Conservation (phyloP, 2,888 invertebrate species). For the Synergus japonicus region DNA sequence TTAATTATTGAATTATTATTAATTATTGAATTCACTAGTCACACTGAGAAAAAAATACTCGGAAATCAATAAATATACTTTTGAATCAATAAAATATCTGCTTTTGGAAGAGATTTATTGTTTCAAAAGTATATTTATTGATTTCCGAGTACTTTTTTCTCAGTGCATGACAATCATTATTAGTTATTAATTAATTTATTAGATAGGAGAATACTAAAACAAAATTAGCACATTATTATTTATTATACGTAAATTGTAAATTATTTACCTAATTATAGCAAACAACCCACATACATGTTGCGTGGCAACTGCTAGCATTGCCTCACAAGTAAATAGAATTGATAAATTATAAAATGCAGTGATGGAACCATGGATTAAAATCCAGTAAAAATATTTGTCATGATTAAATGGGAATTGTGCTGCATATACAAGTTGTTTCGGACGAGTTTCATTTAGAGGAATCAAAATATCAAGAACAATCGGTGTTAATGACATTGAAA, state of each 20-base stretch:
- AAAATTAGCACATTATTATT: no score
- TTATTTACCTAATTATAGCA: constrained; percentile 1
- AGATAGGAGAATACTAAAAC: no score
- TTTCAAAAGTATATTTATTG: no score
- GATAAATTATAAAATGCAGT: not conserved
- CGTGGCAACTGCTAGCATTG: not conserved
- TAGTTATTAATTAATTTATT: no score
- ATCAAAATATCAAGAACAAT: not conserved
- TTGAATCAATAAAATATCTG: no score
- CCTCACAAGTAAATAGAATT: not conserved
- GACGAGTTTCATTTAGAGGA: not conserved
- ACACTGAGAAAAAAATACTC: no score
- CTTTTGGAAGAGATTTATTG: no score
- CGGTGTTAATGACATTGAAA: not conserved
- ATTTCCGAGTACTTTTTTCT: no score
- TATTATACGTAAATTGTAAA: not conserved
- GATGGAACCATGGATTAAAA: not conserved
- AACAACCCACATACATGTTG: constrained; percentile 2
- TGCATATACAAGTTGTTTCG: not conserved
- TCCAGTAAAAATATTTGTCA: not conserved
- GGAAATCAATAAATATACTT: no score
- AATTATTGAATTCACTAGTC: no score
- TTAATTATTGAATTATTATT: no score
- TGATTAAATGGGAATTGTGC: not conserved
- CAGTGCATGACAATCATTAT: no score